Evolutionary conservation across 2,888 invertebrate species (phyloP), one percentile per base, ranked within the genome.

Genomic region (Xylota sylvarum): DNA sequence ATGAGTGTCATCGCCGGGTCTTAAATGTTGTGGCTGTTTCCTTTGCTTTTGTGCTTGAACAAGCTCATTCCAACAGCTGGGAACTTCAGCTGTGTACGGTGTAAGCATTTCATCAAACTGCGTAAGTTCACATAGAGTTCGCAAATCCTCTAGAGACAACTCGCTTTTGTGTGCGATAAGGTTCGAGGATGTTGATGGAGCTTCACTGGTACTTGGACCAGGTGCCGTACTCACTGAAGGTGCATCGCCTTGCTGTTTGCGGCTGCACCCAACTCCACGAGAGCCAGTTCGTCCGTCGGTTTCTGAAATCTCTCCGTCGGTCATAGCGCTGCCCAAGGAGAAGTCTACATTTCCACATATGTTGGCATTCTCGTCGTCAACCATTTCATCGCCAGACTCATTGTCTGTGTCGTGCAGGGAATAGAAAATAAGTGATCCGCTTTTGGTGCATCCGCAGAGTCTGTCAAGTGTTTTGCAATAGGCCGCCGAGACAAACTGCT

Each of bases 61-160:
- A 89, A 98, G 94, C 92, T 98, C 98, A 88, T 96, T 96, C 98
- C 98, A 98, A 92, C 98, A 98, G 4, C 97, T 96, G 0, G 98
- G 97, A 3, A 98, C 97, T 14, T 97, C 97, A 0, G 97, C 97
- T 69, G 96, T 95, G 91, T 97, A 98, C 0, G 95, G 89, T 0
- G 92, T 92, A 6, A 92, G 85, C 86, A 90, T 92, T 55, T 94
- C 94, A 88, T 97, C 97, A 90, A 97, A 97, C 87, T 95, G 95
- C 2, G 96, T 97, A 74, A 98, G 92, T 48, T 95, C 94, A 89
- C 96, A 95, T 65, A 98, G 93, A 12, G 94, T 93, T 88, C 95
- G 94, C 88, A 97, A 92, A 90, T 95, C 95, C n/a, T 93, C 91
- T 55, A 93, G 91, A 0, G 94, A 93, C 40, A 95, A 90, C 79